Percentiles rank a stretch among this genome's conserved stretches.
These are phyloP conservation scores for Burhinus bistriatus DNA, from an alignment of 2,113 vertebrate genomes.

Conservation along the genomic window DNA sequence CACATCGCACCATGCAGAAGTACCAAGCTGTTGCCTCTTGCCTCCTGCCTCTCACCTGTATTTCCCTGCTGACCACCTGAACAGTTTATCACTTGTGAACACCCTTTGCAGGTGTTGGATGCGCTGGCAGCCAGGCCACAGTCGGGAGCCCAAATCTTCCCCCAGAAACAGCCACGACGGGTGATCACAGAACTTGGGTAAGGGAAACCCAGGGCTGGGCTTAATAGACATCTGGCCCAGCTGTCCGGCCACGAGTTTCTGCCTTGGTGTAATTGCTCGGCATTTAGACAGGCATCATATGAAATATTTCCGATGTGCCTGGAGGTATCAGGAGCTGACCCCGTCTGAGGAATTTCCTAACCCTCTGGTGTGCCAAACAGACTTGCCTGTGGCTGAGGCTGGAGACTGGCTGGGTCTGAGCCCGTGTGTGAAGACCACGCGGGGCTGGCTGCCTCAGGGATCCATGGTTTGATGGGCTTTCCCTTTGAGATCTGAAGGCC, in stretches of 20 bases:
- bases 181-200: neutral
- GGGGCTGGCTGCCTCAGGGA: neutral
- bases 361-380: neutral
- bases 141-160: neutral
- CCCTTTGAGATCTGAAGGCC: neutral
- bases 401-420: neutral
- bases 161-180: neutral
- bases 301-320: neutral
- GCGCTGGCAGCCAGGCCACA: neutral
- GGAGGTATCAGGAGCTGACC: neutral
- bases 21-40: neutral
- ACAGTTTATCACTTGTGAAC: neutral
- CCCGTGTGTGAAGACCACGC: rapidly evolving
- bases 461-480: neutral
- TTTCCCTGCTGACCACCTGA: neutral
- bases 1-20: neutral
- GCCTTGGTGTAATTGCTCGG: neutral
- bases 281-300: neutral
- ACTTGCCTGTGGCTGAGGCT: neutral
- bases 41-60: neutral
- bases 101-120: neutral
- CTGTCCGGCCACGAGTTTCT: neutral
- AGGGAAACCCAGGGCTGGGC: neutral
- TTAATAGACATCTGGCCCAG: neutral
- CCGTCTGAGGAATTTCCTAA: neutral